A percentile compares a stretch with the other conserved stretches of the same genome.
Conservation (phyloP, 2,888 invertebrate genomes). For the Parascotia fuliginaria region DNA sequence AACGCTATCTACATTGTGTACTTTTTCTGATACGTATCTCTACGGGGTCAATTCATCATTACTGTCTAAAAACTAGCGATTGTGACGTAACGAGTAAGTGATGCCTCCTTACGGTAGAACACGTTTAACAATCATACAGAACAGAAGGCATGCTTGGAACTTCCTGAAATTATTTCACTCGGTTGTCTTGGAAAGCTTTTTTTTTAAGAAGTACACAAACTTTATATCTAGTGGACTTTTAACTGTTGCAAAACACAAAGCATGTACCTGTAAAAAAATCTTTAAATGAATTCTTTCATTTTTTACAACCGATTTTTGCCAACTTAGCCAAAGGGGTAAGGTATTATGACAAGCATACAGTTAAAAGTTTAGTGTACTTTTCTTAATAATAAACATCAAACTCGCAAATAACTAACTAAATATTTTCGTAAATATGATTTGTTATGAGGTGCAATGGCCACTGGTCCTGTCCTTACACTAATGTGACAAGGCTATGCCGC, state of each 20-base stretch:
- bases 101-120: conserved; percentile 20
- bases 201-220: conserved; percentile 26
- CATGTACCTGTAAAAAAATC: too few relatives aligned
- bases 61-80: conserved; percentile 28
- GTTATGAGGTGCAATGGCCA: conserved; percentile 48
- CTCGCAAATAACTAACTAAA: too few relatives aligned
- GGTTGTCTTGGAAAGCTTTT: conserved; percentile 31
- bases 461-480: conserved; percentile 45
- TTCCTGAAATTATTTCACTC: conserved; percentile 37
- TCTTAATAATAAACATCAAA: too few relatives aligned
- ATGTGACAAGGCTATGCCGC: conserved; percentile 59
- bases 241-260: too few relatives aligned
- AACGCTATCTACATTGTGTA: conserved; percentile 19
- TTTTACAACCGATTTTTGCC: too few relatives aligned
- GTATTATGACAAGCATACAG: too few relatives aligned
- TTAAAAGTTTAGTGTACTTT: too few relatives aligned
- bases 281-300: too few relatives aligned
- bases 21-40: conserved; percentile 41
- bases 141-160: conserved; percentile 28
- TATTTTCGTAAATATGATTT: too few relatives aligned
- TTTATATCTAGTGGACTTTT: conserved; percentile 2
- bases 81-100: conserved; percentile 32
- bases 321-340: too few relatives aligned
- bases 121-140: conserved; percentile 34
- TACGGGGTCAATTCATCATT: conserved; percentile 39